phyloP scores from a whole-genome alignment of 2,888 invertebrate species.

The Augiades crinisus region DNA sequence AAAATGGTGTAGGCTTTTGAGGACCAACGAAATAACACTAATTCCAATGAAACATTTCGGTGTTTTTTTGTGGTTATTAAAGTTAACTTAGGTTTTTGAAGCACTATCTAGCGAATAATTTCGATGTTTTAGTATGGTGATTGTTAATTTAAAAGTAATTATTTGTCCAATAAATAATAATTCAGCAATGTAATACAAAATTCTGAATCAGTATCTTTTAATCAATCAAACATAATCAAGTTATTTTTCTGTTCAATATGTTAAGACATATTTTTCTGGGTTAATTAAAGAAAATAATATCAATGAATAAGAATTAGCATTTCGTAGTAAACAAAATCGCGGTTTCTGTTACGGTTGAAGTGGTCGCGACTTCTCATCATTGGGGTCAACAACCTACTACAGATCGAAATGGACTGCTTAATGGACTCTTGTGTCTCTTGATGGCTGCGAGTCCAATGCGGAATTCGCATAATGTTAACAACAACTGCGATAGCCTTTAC shows the following conservation, averaged over 20 bases:
- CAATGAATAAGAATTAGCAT: not conserved
- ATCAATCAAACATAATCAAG: too few species aligned
- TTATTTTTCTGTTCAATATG: not conserved
- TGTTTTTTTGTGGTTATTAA: too few species aligned
- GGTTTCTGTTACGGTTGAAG: conserved; percentile 19
- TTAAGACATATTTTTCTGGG: not conserved
- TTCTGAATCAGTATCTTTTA: too few species aligned
- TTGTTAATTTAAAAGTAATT: too few species aligned
- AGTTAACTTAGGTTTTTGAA: too few species aligned
- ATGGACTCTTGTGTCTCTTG: conserved; percentile 15
- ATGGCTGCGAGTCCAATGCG: not conserved
- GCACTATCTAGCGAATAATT: too few species aligned
- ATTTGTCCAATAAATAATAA: too few species aligned
- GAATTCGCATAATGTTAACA: not conserved
- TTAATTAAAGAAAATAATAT: conserved; percentile 5
- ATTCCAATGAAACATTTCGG: too few species aligned
- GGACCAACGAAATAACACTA: not conserved
- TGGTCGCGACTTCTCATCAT: conserved; percentile 6
- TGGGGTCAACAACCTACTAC: conserved; percentile 23
- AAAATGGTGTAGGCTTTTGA: too few species aligned
- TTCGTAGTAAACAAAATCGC: not conserved
- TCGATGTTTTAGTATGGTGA: too few species aligned
- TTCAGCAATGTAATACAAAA: too few species aligned
- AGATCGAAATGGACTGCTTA: conserved; percentile 10
- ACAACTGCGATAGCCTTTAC: too few species aligned